A percentile compares a stretch with the other conserved stretches of the same genome.
These are phyloP conservation scores for Bombus pyrosoma DNA, from an alignment of 1,140 invertebrate species.

Conservation along the genomic window DNA sequence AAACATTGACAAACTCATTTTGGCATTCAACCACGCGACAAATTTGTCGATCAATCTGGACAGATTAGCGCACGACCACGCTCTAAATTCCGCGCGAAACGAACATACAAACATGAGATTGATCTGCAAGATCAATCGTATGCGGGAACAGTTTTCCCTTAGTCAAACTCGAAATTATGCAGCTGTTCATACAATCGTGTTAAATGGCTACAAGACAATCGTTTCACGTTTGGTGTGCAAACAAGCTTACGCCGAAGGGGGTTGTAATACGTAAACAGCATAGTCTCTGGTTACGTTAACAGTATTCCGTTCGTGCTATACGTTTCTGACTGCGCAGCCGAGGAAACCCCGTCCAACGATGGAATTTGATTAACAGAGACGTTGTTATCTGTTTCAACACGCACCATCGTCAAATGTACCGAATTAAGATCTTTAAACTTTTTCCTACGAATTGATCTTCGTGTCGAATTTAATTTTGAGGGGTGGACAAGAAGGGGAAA, in stretches of 20 bases:
- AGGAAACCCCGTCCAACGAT: not conserved
- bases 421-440: not conserved
- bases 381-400: not conserved
- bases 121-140: not conserved
- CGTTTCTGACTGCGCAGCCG: not conserved
- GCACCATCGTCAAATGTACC: not conserved
- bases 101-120: not conserved
- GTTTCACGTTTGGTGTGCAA: slow-evolving; percentile 41
- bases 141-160: not conserved
- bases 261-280: slow-evolving; percentile 39
- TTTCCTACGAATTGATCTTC: not conserved
- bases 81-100: slow-evolving; percentile 6
- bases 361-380: slow-evolving; percentile 33
- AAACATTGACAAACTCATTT: slow-evolving; percentile 37
- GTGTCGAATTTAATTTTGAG: too few relatives aligned
- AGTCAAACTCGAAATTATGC: slow-evolving; percentile 25
- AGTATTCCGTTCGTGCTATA: slow-evolving; percentile 5
- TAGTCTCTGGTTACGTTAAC: slow-evolving; percentile 37
- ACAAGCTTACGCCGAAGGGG: slow-evolving; percentile 20
- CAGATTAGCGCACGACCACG: not conserved
- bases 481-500: too few relatives aligned
- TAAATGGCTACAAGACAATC: slow-evolving; percentile 49
- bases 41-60: not conserved
- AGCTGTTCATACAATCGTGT: slow-evolving; percentile 40
- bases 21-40: slow-evolving; percentile 2